Evolutionary conservation across 2,113 vertebrate genomes (phyloP).

Genomic region (Ariopsis seemanni): DNA sequence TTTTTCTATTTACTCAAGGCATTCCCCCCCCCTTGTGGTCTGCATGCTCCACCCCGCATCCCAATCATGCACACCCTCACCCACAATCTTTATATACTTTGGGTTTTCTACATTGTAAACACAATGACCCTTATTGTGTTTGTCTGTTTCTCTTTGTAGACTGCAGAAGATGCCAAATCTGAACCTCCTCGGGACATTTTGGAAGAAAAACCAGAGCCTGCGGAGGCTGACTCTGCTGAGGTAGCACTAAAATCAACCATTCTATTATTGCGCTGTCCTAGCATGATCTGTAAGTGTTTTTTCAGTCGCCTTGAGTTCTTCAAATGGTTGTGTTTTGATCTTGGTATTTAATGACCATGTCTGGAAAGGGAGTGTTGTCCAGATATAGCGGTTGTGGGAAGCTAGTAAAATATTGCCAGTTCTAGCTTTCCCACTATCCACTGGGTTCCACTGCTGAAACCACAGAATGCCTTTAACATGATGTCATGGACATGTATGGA

Average conservation of each 20-base stretch:
- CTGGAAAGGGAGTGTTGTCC: constrained; percentile 30
- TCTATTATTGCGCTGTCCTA: background rate
- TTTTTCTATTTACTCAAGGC: constrained; percentile 2
- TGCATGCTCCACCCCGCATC: constrained; percentile 16
- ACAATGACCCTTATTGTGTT: background rate
- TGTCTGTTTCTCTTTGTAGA: constrained; percentile 27
- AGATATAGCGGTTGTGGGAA: constrained; percentile 22
- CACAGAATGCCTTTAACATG: constrained; percentile 21
- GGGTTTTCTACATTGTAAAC: constrained; percentile 1
- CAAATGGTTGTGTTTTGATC: constrained; percentile 2
- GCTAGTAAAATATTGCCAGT: constrained; percentile 8
- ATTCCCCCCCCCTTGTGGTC: background rate
- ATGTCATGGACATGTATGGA: constrained; percentile 18
- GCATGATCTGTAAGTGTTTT: background rate
- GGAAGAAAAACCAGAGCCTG: constrained; percentile 5
- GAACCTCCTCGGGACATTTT: constrained; percentile 26
- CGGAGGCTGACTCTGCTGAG: constrained; percentile 1
- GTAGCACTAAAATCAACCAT: background rate
- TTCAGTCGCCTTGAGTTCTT: background rate
- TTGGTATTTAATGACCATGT: constrained; percentile 31
- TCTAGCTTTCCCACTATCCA: background rate
- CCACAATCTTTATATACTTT: background rate
- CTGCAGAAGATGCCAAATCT: constrained; percentile 42
- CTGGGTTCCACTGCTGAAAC: background rate
- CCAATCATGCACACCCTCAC: background rate